Evolutionary conservation across 2,888 invertebrate species (phyloP), one percentile per base, ranked within the genome.

Genomic region (Camponotus fellah): DNA sequence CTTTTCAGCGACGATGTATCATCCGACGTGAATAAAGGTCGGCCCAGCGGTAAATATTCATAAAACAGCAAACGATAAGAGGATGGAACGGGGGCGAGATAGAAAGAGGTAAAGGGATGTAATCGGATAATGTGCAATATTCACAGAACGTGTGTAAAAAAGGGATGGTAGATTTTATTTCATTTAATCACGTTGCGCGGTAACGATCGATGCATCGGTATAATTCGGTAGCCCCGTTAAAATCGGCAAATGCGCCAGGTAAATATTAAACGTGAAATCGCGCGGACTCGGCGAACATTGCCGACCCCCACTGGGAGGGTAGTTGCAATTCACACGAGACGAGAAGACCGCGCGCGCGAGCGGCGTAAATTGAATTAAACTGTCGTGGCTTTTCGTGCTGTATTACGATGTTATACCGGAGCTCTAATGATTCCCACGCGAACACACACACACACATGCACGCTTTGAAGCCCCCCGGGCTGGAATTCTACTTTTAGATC

Each of bases 401-500:
- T 14, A 43, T 26, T 43, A 32, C 34, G 69, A 60, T 53, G 40
- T 60, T 58, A 71, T 69, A 68, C 79, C 69, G 79, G 83, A 69
- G 53, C 66, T 84, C 88, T 76, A 88, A 88, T 87, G 86, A 91
- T 91, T 89, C 90, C 87, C 88, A 91, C 89, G 91, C 86, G 88
- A 79, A 81, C 0, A 81, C 82, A 74, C 81, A 69, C 81, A 69
- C 8, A 9, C 8, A 2, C n/a, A 8, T n/a, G 1, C 4, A n/a
- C 83, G 75, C 77, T 85, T 69, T 69, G 79, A 68, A 76, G 69
- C 85, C 84, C 65, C 90, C 90, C 80, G 69, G 82, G 76, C 75
- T 82, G 82, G 91, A 87, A 88, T 87, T 88, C 91, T 88, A 88
- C 88, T 91, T 88, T 89, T 89, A 89, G 91, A 89, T 88, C 74